Base-by-base conservation (phyloP, 2,797 vertebrate species). In the Poecilia velifera region DNA sequence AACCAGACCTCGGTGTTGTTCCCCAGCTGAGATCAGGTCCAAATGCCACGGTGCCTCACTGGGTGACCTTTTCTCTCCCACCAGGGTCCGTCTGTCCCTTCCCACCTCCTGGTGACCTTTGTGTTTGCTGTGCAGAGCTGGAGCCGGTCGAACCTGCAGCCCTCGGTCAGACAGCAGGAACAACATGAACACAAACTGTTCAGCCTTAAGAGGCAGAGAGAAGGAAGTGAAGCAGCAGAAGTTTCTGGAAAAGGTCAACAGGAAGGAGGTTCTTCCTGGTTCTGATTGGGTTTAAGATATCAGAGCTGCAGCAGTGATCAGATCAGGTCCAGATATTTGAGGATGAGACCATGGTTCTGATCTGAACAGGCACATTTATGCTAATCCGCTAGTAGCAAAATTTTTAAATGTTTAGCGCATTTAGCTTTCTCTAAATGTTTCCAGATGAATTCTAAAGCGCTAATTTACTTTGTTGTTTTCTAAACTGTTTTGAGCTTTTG, bases 1-100 rank as follows among this genome's bases (percentile, higher is more conserved):
- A 74, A 79, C 41, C n/a, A 76, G 55, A 79, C 71, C 57, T 49
- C 10, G 41, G 70, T 12, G 8, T 62, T 57, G 49, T 1, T 18
- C 18, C 39, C 6, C 36, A 0, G 55, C 41, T 49, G 31, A 51
- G 39, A 43, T 53, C 8, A 51, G 12, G 10, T 72, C 22, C 43
- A 62, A 28, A 76, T 57, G 57, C 39, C 49, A 28, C 13, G 16
- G 12, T 25, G 28, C 64, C 45, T 51, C 59, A 36, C 78, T 66
- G 43, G 20, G 36, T 78, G 86, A 90, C 87, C 89, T 90, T 89
- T 85, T 77, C 74, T 71, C 68, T 79, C 86, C 53, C 87, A 57
- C 82, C 74, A 47, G 86, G 82, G 41, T 62, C 68, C 9, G 3
- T 77, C 81, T 81, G 46, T 45, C 68, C 41, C 62, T 73, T n/a